phyloP scores from a whole-genome alignment of 2,113 vertebrate species.

The Orthochromis indermauri region DNA sequence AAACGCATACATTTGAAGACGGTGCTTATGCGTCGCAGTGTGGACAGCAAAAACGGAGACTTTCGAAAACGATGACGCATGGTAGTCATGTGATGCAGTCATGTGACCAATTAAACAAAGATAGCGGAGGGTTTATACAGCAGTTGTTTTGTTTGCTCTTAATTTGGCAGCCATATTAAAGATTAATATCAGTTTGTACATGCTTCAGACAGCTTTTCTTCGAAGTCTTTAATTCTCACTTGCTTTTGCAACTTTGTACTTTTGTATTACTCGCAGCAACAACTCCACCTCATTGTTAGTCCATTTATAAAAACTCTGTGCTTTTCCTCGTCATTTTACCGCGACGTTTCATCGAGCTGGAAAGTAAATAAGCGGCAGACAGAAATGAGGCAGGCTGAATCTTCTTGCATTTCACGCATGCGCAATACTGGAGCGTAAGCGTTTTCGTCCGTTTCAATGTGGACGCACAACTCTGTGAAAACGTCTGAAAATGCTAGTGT shows the following conservation, averaged over 20 bases:
- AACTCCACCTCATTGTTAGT: background rate
- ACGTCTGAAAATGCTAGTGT: background rate
- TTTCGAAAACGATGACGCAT: background rate
- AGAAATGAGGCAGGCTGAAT: background rate
- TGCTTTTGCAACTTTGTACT: background rate
- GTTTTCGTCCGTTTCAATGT: background rate
- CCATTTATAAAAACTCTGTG: background rate
- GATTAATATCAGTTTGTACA: background rate
- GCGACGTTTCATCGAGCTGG: background rate
- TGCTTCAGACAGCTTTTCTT: background rate
- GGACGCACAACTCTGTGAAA: background rate
- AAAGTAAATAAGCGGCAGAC: background rate
- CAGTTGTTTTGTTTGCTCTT: background rate
- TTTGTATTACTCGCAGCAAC: background rate
- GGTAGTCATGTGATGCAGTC: background rate
- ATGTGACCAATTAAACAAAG: background rate
- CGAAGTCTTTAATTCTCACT: background rate
- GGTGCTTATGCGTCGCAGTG: background rate
- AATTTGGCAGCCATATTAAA: background rate
- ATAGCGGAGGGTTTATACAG: background rate
- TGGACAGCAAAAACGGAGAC: background rate
- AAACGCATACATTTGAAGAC: background rate
- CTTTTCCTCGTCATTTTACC: accelerated
- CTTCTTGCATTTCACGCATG: background rate
- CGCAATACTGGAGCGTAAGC: background rate